A percentile compares a stretch with the other conserved stretches of the same genome.
Conservation (phyloP, 2,113 vertebrate genomes). For the Spea multiplicata region DNA sequence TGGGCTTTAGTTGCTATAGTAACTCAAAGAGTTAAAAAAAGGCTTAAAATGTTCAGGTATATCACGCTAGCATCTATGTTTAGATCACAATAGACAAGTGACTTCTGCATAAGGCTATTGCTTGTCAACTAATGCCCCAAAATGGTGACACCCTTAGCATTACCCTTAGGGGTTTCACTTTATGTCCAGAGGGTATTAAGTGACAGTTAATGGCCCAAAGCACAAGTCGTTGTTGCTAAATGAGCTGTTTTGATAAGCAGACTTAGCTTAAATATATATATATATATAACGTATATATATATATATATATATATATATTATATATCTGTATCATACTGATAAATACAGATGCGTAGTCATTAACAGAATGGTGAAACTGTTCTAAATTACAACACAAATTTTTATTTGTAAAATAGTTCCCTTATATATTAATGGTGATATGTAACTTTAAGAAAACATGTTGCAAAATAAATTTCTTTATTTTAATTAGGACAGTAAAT, state of each 20-base stretch:
- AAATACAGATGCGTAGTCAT: no score
- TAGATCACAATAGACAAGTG: constrained; percentile 34
- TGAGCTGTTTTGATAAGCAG: constrained; percentile 43
- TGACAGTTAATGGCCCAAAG: constrained; percentile 44
- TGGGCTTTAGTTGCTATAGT: constrained; percentile 22
- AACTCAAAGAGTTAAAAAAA: constrained; percentile 13
- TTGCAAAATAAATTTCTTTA: no score
- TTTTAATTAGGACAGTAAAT: no score
- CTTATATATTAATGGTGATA: no score
- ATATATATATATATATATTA: neutral
- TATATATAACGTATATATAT: neutral
- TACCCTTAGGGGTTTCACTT: constrained; percentile 43
- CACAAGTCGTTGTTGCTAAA: constrained; percentile 38
- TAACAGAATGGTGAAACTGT: no score
- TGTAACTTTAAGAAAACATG: no score
- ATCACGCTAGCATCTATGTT: constrained; percentile 18
- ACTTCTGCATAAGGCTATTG: constrained; percentile 32
- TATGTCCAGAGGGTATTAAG: constrained; percentile 43
- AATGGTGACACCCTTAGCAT: constrained; percentile 44
- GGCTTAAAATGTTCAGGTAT: constrained; percentile 20
- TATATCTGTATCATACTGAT: no score
- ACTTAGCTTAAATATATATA: constrained; percentile 1
- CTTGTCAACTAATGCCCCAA: constrained; percentile 43
- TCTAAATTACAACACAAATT: no score
- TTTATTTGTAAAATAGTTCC: no score